Base-by-base conservation (phyloP, 2,888 invertebrate genomes). In the Shargacucullia verbasci region DNA sequence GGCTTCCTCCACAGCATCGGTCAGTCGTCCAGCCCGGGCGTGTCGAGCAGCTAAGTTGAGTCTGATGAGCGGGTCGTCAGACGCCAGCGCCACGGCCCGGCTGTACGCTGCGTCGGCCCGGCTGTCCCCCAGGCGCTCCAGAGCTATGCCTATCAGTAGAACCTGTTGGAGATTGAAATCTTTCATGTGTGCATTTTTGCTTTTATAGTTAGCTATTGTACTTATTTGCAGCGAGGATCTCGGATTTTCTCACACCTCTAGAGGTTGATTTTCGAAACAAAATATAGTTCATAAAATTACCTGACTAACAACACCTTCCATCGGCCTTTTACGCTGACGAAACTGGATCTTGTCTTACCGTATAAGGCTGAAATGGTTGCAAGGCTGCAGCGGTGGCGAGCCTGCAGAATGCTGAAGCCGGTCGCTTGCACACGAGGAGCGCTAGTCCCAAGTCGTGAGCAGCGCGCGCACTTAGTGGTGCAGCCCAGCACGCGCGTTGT, bases 341-440 rank as follows among this genome's bases (percentile, higher is more conserved):
- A 9, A 1, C 9, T 29, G 29, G 37, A 10, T 0, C 7, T 34
- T 7, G 12, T 1, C 25, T 1, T 65, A 90, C 92, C 48, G 93
- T 91, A 35, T 89, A 82, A 0, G 91, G 88, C 29, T 90, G 88
- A 1, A 82, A 73, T 0, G 92, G 92, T n/a, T 87, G 85, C 56
- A 91, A 66, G 0, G 93, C 89, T 0, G 89, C 90, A 1, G 94
- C 91, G 0, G 87, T 79, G 4, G 94, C 93, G 0, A 93, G 84
- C 25, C 92, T 78, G 66, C 92, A 91, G 71, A 94, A 92, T 3
- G 93, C 94, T 0, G 93, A 90, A 0, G 89, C 82, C 0, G 91
- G 90, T 11, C 93, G 80, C 47, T 83, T 82, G 72, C 89, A 89
- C 43, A 82, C 72, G 13, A 94, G 79, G 59, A 92, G 71, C 0